Base-by-base conservation (phyloP, 1,140 invertebrate species). In the Zaprionus ornatus region DNA sequence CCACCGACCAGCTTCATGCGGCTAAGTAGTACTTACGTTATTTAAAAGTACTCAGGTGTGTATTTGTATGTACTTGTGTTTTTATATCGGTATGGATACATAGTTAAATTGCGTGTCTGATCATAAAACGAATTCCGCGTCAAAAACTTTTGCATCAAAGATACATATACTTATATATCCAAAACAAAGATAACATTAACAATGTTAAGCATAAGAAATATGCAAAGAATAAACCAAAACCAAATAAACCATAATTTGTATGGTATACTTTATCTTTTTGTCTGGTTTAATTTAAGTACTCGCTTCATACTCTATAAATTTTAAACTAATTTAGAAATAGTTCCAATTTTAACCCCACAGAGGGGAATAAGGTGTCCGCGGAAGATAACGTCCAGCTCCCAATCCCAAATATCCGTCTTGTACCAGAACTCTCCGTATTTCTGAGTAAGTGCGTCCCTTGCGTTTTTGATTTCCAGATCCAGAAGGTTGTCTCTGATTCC, bases 401-500 rank as follows among this genome's bases (percentile, higher is more conserved):
- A 87, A 60, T 5, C 83, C 83, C 2, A 86, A 25, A 48, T 88
- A 86, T 2, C 54, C 52, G 55, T 80, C 84, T 1, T 74, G 77
- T 3, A 52, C 67, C 2, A 88, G 19, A 23, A 87, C 84, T 4
- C 45, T 61, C 0, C 74, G 60, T 50, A 87, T 87, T 0, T 87
- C 52, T 4, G 74, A 73, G 50, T 73, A 88, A 3, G 91, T 91
- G 15, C 91, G 84, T 27, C 91, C 91, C 9, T 42, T 60, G 7
- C 91, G 88, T 7, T 76, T 67, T 23, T 68, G 66, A 60, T 27
- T 52, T 63, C 19, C 19, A 52, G 25, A 27, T 25, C 48, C 27
- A 0, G 37, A 40, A 2, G 66, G 27, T 19, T 63, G 66, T 23
- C 56, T 25, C 21, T 32, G 10, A 15, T 78, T 67, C 1, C 64